Conservation (phyloP, 2,113 vertebrate genomes). For the Calyptommatus sinebrachiatus region DNA sequence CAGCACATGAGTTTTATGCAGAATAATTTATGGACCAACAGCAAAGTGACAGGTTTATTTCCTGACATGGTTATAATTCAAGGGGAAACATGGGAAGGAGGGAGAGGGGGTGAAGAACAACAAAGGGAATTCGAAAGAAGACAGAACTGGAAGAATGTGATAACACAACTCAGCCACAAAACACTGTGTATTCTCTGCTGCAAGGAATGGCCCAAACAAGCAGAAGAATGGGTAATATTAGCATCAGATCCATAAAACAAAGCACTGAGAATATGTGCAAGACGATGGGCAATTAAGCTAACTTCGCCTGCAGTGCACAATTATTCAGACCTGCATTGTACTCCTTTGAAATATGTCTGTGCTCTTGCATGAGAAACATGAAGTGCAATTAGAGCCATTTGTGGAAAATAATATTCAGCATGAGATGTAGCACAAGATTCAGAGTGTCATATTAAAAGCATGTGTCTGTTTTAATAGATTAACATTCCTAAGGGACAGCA, state of each 20-base stretch:
- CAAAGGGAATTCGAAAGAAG: neutral
- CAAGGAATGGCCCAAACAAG: neutral
- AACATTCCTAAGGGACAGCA: neutral
- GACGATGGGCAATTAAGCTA: neutral
- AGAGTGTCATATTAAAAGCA: neutral
- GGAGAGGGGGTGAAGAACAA: neutral
- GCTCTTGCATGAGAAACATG: neutral
- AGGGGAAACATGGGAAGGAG: neutral
- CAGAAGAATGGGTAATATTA: neutral
- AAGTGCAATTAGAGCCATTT: neutral
- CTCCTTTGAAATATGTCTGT: neutral
- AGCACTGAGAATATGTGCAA: neutral
- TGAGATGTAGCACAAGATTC: neutral
- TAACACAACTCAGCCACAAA: neutral
- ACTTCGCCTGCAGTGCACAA: neutral
- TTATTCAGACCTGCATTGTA: neutral
- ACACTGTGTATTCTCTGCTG: neutral
- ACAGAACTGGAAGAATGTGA: neutral
- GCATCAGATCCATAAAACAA: neutral
- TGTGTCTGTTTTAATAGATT: neutral
- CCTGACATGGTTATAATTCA: neutral
- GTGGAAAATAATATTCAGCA: neutral
- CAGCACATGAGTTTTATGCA: neutral
- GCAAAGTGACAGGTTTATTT: neutral
- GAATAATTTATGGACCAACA: neutral